Evolutionary conservation across 2,797 vertebrate genomes (phyloP).

Genomic region (Cuculus canorus): DNA sequence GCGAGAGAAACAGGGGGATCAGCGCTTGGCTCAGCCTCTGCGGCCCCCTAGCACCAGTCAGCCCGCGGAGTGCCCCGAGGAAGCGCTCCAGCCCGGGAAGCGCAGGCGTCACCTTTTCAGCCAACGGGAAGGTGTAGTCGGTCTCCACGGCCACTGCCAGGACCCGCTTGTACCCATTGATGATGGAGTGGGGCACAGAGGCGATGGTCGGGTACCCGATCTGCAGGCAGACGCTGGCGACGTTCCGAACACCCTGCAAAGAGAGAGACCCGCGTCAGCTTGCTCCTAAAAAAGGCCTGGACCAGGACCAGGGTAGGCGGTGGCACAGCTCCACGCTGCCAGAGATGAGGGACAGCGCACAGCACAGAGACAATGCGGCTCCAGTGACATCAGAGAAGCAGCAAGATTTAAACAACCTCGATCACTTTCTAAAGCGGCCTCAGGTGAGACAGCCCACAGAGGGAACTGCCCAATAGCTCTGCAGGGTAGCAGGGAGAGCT

Average conservation of each 20-base stretch:
- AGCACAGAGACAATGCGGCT: fast-evolving
- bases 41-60: no score
- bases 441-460: neutral
- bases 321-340: fast-evolving
- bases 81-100: no score
- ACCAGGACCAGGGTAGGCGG: fast-evolving
- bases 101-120: constrained; percentile 88
- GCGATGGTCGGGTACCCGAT: constrained; percentile 97
- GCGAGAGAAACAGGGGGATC: neutral
- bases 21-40: no score
- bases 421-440: neutral
- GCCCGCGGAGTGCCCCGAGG: fast-evolving
- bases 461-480: neutral
- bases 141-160: constrained; percentile 95
- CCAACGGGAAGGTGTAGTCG: constrained; percentile 92
- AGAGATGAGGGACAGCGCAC: fast-evolving
- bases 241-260: constrained; percentile 91
- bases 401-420: neutral
- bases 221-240: constrained; percentile 94
- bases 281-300: neutral
- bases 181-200: constrained; percentile 91
- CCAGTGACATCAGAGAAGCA: neutral
- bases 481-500: neutral
- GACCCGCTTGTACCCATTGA: constrained; percentile 96
- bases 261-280: neutral